Evolutionary conservation across 2,888 invertebrate genomes (phyloP).

Genomic region (Erannis defoliaria): DNA sequence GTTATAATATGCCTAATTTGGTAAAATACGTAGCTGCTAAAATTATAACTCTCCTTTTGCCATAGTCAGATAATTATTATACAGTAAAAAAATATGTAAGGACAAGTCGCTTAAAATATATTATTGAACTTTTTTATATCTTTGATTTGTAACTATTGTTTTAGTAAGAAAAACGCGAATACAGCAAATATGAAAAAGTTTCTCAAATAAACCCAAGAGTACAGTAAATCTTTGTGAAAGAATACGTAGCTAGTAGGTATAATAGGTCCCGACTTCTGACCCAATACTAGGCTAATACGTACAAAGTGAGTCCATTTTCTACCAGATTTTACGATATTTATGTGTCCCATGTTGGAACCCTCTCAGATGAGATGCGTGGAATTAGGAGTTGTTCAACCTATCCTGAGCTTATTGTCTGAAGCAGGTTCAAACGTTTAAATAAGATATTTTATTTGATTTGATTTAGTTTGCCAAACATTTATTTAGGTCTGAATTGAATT

Average conservation of each 20-base stretch:
- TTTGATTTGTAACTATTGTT: background rate
- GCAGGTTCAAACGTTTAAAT: slow-evolving; percentile 20
- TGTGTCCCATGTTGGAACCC: slow-evolving; percentile 16
- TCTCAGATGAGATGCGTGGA: slow-evolving; percentile 8
- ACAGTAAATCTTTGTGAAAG: slow-evolving; percentile 12
- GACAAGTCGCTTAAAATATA: no score
- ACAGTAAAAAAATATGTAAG: no score
- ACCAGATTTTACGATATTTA: slow-evolving; percentile 23
- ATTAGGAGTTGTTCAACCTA: background rate
- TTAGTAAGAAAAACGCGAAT: background rate
- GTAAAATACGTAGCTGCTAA: no score
- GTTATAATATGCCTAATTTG: no score
- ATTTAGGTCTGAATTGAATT: background rate
- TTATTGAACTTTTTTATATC: background rate
- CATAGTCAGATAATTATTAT: no score
- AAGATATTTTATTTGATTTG: slow-evolving; percentile 3
- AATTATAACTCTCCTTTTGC: no score
- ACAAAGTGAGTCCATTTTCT: slow-evolving; percentile 18
- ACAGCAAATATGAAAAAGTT: slow-evolving; percentile 8
- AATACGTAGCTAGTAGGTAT: slow-evolving; percentile 5
- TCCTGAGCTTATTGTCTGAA: background rate
- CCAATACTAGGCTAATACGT: slow-evolving; percentile 15
- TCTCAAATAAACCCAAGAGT: slow-evolving; percentile 10
- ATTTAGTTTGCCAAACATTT: slow-evolving; percentile 5
- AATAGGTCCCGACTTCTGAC: slow-evolving; percentile 15